Base-by-base conservation (phyloP, 2,113 vertebrate species). In the Anhinga anhinga region DNA sequence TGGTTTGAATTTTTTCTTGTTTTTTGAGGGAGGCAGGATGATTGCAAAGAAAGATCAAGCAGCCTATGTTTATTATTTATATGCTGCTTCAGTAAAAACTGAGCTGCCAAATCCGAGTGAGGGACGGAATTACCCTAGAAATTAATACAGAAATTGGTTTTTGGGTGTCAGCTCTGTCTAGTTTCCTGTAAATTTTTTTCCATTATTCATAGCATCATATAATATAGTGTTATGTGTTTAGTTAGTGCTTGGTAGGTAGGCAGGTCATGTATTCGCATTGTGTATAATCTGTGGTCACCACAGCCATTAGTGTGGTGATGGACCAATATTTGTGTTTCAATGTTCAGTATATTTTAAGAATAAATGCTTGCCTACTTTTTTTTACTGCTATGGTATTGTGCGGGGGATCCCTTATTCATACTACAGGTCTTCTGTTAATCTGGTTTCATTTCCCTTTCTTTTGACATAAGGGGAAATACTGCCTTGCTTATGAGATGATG, bases 331-430 rank as follows among this genome's bases (percentile, higher is more conserved):
- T 81, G 44, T 50, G 56, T n/a, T 62, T 53, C 30, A 26, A 0
- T 4, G 8, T 9, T 30, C 21, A 36, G 40, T 13, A 10, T 7
- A 11, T 25, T 49, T 76, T 15, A 26, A 61, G 36, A 56, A 44
- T 5, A 49, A 61, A 71, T 44, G 0, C n/a, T 32, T 65, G 8
- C 6, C 22, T 44, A 3, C 11, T 30, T n/a, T 50, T 50, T 77
- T 66, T 36, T 27, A 8, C 11, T 52, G 10, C 15, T 34, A 1
- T 5, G n/a, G 2, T 55, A 1, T 59, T 21, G 9, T 5, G 15
- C 23, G 47, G 45, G 21, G n/a, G 11, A 20, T 56, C 20, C 22
- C 15, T 29, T 13, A 27, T 52, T 65, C 21, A 0, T 16, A 13
- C 22, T 61, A 58, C 34, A 67, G 18, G 4, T 21, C 4, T 44